Base-by-base conservation (phyloP, 2,797 vertebrate genomes). In the Coreius guichenoti region DNA sequence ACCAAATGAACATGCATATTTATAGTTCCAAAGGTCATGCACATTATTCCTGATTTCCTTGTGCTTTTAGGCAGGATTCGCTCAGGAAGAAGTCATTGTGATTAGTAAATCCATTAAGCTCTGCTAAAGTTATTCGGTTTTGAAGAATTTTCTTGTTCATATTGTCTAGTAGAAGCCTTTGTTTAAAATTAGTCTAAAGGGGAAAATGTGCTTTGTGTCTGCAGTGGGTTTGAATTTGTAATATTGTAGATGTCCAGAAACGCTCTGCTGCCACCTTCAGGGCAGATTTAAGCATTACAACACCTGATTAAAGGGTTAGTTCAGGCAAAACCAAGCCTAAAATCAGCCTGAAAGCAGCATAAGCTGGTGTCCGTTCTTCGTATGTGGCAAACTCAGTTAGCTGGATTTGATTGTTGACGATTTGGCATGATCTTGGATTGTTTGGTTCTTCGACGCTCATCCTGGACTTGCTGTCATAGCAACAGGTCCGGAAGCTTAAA, bases 231-330 rank as follows among this genome's bases (percentile, higher is more conserved):
- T 29, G 5, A 61, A 13, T 26, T 61, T 26, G 58, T 14, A 61
- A 13, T 63, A 1, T 6, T 26, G 5, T 63, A 26, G 26, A 63
- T 26, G 54, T 33, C 29, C 45, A 29, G 43, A 73, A 23, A 23
- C 7, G 7, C 8, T 61, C 17, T 61, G 74, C 49, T 43, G 36
- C 31, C 8, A 17, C 72, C 70, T 83, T 76, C 70, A 84, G 82
- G 86, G 47, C 45, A n/a, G 19, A 17, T 29, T 69, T 8, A 43
- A 69, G 19, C 23, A 54, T 67, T 12, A 69, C 76, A 58, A n/a
- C 29, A 31, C 2, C 13, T 2, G 45, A 47, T 74, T 49, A 5
- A 45, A 47, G 3, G 3, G 2, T 45, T 8, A 45, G 2, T 5
- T 49, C 17, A 74, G n/a, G 4, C 6, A 0, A 51, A 5, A 7